These are phyloP conservation scores for Chaunax sp. DNA, from an alignment of 2,797 vertebrate species.

Conservation along the genomic window DNA sequence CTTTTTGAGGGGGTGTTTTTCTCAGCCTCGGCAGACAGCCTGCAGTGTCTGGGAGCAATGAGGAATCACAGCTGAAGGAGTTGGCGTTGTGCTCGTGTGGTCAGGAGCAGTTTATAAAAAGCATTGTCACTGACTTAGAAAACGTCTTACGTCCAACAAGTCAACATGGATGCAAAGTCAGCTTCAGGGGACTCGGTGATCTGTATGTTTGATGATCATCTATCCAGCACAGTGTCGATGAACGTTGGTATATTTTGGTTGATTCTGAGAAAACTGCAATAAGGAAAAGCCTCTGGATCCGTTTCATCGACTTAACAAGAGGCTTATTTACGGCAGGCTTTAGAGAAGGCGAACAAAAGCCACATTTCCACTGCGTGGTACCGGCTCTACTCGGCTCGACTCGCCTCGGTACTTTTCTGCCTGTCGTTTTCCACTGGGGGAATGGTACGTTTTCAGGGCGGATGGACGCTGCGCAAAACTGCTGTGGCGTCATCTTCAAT, in stretches of 20 bases:
- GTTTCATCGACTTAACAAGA: no score
- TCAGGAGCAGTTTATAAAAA: conserved; percentile 7
- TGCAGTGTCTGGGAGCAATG: background rate
- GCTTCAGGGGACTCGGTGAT: background rate
- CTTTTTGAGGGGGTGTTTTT: background rate
- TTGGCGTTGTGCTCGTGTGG: conserved; percentile 11
- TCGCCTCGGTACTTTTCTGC: no score
- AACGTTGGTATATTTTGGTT: background rate
- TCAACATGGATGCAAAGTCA: background rate
- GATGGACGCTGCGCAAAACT: no score
- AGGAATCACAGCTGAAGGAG: background rate
- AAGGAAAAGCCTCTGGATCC: background rate
- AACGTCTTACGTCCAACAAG: background rate
- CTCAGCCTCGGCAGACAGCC: background rate
- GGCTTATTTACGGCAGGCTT: no score
- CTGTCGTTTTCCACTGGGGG: no score
- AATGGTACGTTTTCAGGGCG: no score
- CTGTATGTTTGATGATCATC: background rate
- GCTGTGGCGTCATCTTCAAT: no score
- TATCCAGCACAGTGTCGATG: no score
- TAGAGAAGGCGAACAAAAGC: no score
- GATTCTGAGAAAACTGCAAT: background rate
- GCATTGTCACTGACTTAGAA: background rate
- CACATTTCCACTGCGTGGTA: no score
- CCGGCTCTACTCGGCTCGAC: no score